These are phyloP conservation scores for Saturnia japonica DNA, from an alignment of 2,888 invertebrate genomes.

Conservation along the genomic window DNA sequence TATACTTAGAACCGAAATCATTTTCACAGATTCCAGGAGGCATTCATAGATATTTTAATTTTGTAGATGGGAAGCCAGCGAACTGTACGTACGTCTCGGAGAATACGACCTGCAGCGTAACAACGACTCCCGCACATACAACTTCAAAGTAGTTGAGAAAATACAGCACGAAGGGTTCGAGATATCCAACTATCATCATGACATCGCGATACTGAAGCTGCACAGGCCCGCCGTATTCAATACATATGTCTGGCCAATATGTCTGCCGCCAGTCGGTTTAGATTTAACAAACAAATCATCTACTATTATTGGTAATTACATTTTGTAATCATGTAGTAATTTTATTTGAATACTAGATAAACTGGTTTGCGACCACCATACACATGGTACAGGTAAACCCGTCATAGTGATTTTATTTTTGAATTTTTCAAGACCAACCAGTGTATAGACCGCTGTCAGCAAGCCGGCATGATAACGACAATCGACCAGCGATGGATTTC, in stretches of 20 bases:
- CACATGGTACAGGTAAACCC: no score
- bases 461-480: no score
- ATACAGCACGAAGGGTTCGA: constrained; percentile 86
- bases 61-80: constrained; percentile 80
- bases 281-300: constrained; percentile 83
- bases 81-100: constrained; percentile 87
- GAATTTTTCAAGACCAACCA: no score
- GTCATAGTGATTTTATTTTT: no score
- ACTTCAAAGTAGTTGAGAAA: constrained; percentile 86
- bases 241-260: constrained; percentile 92
- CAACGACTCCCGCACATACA: constrained; percentile 87
- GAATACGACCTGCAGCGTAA: constrained; percentile 88
- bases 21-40: neutral
- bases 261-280: constrained; percentile 86
- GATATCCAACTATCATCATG: constrained; percentile 86
- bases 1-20: neutral
- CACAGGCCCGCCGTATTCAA: constrained; percentile 86
- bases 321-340: neutral
- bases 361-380: no score
- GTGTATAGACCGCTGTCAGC: no score
- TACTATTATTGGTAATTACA: constrained; percentile 83
- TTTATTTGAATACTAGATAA: no score
- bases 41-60: neutral
- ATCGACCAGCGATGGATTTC: no score
- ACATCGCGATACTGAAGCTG: constrained; percentile 88